Percentiles rank a stretch among this genome's conserved stretches.
These are phyloP conservation scores for Sphaerodactylus townsendi DNA, from an alignment of 2,113 vertebrate species.

Conservation along the genomic window DNA sequence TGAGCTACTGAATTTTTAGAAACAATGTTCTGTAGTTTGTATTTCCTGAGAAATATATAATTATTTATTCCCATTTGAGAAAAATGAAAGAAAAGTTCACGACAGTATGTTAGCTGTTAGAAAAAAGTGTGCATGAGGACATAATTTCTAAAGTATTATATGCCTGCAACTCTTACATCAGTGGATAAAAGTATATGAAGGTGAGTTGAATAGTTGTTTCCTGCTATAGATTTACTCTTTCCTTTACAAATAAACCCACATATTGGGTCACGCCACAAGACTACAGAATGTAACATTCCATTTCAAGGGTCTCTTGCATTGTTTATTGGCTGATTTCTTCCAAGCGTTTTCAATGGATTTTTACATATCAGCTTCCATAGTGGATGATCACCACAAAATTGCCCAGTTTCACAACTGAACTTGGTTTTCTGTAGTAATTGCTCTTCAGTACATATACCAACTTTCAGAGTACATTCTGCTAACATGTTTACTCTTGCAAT, in stretches of 20 bases:
- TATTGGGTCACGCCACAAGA: neutral
- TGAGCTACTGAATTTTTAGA: neutral
- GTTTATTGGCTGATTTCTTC: too few species aligned
- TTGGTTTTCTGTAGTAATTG: too few species aligned
- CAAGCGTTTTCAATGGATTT: too few species aligned
- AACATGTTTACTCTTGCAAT: too few species aligned
- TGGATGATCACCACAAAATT: too few species aligned
- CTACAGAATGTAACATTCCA: too few species aligned
- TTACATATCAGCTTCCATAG: too few species aligned
- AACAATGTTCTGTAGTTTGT: neutral
- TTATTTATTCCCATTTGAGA: neutral
- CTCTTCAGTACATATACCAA: too few species aligned
- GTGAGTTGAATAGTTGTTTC: neutral
- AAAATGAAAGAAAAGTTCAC: neutral
- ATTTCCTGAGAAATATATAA: neutral
- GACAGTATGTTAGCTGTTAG: neutral
- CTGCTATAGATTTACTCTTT: neutral
- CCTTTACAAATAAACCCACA: neutral
- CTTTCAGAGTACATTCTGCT: too few species aligned
- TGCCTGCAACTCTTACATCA: neutral
- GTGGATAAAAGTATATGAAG: neutral
- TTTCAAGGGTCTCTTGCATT: too few species aligned
- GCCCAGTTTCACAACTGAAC: too few species aligned
- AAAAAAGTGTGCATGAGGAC: neutral
- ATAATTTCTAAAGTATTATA: neutral